Conservation (phyloP, 2,888 invertebrate genomes). For the Sipha maydis region DNA sequence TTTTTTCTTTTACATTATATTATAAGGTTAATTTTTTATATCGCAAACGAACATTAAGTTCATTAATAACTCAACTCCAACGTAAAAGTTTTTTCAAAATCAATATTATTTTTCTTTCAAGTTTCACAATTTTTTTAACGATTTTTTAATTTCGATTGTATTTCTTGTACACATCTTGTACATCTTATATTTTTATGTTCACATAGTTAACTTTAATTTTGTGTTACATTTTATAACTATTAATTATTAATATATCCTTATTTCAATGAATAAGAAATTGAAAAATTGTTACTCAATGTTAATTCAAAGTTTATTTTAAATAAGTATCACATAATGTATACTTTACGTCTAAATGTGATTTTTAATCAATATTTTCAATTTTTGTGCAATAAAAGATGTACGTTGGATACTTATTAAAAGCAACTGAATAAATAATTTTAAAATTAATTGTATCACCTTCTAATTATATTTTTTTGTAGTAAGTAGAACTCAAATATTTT, state of each 20-base stretch:
- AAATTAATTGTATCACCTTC: too few relatives aligned
- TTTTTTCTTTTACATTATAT: not conserved
- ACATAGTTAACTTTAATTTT: not conserved
- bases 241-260: not conserved
- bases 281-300: not conserved
- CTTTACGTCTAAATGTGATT: too few relatives aligned
- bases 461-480: too few relatives aligned
- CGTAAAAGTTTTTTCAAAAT: not conserved
- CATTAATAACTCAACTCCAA: slow-evolving; percentile 12
- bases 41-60: not conserved
- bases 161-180: not conserved
- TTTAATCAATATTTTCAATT: too few relatives aligned
- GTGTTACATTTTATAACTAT: not conserved
- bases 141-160: not conserved
- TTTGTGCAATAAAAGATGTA: too few relatives aligned
- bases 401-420: too few relatives aligned
- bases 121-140: not conserved
- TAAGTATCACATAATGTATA: too few relatives aligned
- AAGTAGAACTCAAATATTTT: too few relatives aligned
- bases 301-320: not conserved
- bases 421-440: too few relatives aligned
- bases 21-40: slow-evolving; percentile 13
- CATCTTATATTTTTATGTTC: not conserved
- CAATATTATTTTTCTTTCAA: not conserved
- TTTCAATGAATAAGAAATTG: not conserved